Evolutionary conservation across 1,140 invertebrate genomes (phyloP).

Genomic region (Drosophila dunni): DNA sequence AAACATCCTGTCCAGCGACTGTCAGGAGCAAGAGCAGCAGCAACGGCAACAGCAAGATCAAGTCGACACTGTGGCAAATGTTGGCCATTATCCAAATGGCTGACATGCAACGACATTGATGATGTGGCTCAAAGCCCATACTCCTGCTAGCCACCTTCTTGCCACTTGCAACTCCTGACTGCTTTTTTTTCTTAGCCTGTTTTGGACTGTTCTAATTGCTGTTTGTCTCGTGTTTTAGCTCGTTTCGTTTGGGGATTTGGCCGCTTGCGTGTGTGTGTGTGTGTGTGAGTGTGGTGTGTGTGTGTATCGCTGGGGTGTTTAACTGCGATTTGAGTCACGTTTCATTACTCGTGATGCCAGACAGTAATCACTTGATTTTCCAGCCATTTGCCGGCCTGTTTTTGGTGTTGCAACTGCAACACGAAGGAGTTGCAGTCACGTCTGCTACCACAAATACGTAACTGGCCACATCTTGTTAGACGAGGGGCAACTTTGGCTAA

Average conservation of each 20-base stretch:
- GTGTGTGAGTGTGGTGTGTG: slow-evolving; percentile 26
- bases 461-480: slow-evolving; percentile 48
- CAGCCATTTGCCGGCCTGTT: slow-evolving; percentile 44
- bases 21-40: slow-evolving; percentile 22
- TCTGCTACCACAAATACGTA: slow-evolving; percentile 38
- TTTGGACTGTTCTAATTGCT: slow-evolving; percentile 79
- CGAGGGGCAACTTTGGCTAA: slow-evolving; percentile 31
- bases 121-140: slow-evolving; percentile 41
- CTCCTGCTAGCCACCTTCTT: not conserved
- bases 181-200: slow-evolving; percentile 46
- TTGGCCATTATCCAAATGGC: slow-evolving; percentile 76
- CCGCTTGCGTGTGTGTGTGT: slow-evolving; percentile 48
- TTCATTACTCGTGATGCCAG: slow-evolving; percentile 81
- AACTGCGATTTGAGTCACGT: slow-evolving; percentile 82
- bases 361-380: slow-evolving; percentile 82
- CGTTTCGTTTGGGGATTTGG: slow-evolving; percentile 49
- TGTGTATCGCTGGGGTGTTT: slow-evolving; percentile 67
- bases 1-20: slow-evolving; percentile 42
- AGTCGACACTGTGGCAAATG: slow-evolving; percentile 43
- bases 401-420: slow-evolving; percentile 37
- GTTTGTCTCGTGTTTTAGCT: slow-evolving; percentile 70
- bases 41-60: slow-evolving; percentile 2
- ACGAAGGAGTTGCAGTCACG: slow-evolving; percentile 37
- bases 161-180: slow-evolving; percentile 13
- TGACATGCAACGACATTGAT: slow-evolving; percentile 77